These are phyloP conservation scores for Cryptops parisi DNA, from an alignment of 2,888 invertebrate genomes.

Conservation along the genomic window DNA sequence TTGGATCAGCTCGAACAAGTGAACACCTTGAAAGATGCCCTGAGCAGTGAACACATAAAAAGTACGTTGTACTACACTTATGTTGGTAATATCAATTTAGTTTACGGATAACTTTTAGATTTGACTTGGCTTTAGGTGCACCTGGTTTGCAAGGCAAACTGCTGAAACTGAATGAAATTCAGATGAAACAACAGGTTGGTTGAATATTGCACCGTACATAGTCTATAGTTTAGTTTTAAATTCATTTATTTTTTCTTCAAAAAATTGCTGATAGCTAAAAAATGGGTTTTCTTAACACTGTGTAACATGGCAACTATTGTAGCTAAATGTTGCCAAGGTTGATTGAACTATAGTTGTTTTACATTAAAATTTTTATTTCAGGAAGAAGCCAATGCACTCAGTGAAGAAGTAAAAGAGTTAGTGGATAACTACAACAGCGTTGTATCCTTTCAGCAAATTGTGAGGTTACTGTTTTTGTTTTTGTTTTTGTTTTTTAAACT, in stretches of 20 bases:
- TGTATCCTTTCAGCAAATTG: constrained; percentile 4
- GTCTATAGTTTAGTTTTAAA: too few species aligned
- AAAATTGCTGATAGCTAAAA: too few species aligned
- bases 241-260: too few species aligned
- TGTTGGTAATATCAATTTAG: background rate
- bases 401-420: background rate
- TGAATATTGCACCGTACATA: too few species aligned
- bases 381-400: constrained; percentile 1
- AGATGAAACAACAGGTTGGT: constrained; percentile 1
- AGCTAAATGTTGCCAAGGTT: too few species aligned
- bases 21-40: background rate
- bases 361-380: too few species aligned
- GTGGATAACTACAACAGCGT: background rate
- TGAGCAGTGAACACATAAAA: constrained; percentile 9
- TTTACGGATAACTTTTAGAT: background rate
- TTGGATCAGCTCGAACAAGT: background rate
- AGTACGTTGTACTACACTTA: background rate
- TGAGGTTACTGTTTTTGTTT: too few species aligned
- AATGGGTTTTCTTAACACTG: too few species aligned
- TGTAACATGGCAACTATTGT: too few species aligned
- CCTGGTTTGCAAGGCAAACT: background rate
- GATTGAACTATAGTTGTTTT: too few species aligned
- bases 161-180: background rate
- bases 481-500: too few species aligned
- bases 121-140: background rate